Evolutionary conservation across 2,113 vertebrate genomes (phyloP).

Genomic region (Anolis carolinensis): DNA sequence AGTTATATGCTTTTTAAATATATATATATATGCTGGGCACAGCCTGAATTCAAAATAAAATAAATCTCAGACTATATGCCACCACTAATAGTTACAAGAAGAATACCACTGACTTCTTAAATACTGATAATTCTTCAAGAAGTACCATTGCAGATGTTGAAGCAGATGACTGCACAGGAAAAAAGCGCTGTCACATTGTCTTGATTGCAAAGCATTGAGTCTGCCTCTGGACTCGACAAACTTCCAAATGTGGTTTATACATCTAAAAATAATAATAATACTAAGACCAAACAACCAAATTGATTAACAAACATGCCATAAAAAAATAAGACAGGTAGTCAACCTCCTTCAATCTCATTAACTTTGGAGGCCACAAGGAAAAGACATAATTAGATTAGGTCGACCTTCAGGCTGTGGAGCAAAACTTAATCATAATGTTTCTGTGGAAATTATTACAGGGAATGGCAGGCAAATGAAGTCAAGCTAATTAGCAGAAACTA

Average conservation of each 20-base stretch:
- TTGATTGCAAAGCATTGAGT: neutral
- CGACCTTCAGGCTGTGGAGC: conserved; percentile 14
- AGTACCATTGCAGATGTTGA: neutral
- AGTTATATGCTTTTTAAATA: neutral
- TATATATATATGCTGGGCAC: neutral
- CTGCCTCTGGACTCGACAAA: neutral
- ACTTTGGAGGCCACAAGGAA: conserved; percentile 10
- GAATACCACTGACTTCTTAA: neutral
- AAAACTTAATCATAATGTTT: conserved; percentile 10
- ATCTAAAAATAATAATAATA: neutral
- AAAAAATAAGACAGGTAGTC: conserved; percentile 14
- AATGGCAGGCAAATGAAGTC: conserved; percentile 27
- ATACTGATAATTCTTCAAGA: neutral
- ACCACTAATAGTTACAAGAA: neutral
- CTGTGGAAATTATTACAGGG: conserved; percentile 12
- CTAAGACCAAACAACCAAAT: neutral
- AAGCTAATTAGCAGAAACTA: conserved; percentile 29
- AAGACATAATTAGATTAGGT: conserved; percentile 15
- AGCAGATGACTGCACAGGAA: neutral
- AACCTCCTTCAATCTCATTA: conserved; percentile 12
- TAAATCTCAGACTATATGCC: neutral
- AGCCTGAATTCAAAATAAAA: neutral
- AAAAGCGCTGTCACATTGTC: neutral
- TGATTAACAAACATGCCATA: neutral
- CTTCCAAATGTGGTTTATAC: conserved; percentile 10